Base-by-base conservation (phyloP, 2,888 invertebrate genomes). In the Pachymerium ferrugineum region DNA sequence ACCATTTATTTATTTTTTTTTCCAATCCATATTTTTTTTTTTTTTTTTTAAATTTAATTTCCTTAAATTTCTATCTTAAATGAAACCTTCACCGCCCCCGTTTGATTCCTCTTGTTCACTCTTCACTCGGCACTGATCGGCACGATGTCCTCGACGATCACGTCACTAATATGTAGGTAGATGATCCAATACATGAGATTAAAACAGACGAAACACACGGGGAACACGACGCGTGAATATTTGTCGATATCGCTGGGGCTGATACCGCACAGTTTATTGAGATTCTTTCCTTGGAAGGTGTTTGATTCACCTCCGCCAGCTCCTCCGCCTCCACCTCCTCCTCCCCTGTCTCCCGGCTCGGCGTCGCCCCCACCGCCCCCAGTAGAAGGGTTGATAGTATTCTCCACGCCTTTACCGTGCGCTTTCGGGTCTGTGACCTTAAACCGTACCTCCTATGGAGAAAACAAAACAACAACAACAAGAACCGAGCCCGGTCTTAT, bases 181-280 rank as follows among this genome's bases (percentile, higher is more conserved):
- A 95, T 94, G 84, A 95, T 94, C 95, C 95, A 95, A 86, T 95
- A 95, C 94, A 95, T 94, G 80, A 95, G 89, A 86, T 98, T 98
- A 88, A 98, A 98, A 85, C 97, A 93, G 78, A 97, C 92, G 87
- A 98, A 98, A 86, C 97, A 94, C 81, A 97, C 93, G 74, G 98
- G 98, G 84, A 99, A 99, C 81, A 97, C 91, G 85, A 98, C 94
- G 82, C 98, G 90, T 77, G 97, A 97, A 84, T 97, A 97, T 86
- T 97, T 97, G 89, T 98, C 98, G 85, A 98, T 98, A 85, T 96
- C 97, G 83, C 96, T 96, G 75, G 96, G 96, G 80, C 94, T 95
- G 84, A 94, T 92, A 81, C 85, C 93, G 85, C 91, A 88, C 80
- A 94, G 86, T 84, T 93, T 94, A 88, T 92, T 93, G 85, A 93